Evolutionary conservation across 2,797 vertebrate genomes (phyloP).

Genomic region (Lutjanus argentimaculatus): DNA sequence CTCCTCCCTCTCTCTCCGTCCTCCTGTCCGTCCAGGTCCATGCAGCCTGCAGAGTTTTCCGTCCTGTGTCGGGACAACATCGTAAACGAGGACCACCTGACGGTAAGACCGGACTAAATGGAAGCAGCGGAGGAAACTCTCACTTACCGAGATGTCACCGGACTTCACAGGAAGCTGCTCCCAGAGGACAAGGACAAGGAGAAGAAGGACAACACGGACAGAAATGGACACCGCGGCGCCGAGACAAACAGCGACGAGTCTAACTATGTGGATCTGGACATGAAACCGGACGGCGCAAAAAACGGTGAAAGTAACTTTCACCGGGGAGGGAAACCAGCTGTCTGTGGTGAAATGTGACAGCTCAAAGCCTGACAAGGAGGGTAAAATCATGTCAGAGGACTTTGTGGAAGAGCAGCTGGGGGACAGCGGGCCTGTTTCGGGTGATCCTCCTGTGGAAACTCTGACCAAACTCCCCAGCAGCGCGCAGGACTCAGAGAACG

Average conservation of each 20-base stretch:
- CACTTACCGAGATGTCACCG: constrained; percentile 83
- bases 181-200: constrained; percentile 69
- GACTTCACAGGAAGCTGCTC: constrained; percentile 85
- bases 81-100: constrained; percentile 80
- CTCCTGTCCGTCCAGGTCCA: constrained; percentile 17
- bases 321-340: constrained; percentile 79
- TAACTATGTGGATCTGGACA: constrained; percentile 87
- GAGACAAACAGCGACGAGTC: constrained; percentile 78
- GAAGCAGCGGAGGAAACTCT: constrained; percentile 88
- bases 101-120: constrained; percentile 83
- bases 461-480: constrained; percentile 50
- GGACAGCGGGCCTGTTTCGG: constrained; percentile 52
- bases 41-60: constrained; percentile 80
- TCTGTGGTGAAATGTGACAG: constrained; percentile 75
- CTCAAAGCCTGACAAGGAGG: constrained; percentile 47
- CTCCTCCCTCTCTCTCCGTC: constrained; percentile 29
- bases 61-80: constrained; percentile 85
- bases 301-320: constrained; percentile 83
- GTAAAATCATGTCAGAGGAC: constrained; percentile 42
- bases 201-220: constrained; percentile 49
- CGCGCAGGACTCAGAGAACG: constrained; percentile 61
- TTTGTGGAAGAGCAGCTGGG: constrained; percentile 35
- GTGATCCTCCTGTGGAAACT: constrained; percentile 58
- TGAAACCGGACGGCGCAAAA: constrained; percentile 76
- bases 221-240: constrained; percentile 33